phyloP scores from a whole-genome alignment of 2,113 vertebrate genomes.

The Psilopogon haemacephalus region DNA sequence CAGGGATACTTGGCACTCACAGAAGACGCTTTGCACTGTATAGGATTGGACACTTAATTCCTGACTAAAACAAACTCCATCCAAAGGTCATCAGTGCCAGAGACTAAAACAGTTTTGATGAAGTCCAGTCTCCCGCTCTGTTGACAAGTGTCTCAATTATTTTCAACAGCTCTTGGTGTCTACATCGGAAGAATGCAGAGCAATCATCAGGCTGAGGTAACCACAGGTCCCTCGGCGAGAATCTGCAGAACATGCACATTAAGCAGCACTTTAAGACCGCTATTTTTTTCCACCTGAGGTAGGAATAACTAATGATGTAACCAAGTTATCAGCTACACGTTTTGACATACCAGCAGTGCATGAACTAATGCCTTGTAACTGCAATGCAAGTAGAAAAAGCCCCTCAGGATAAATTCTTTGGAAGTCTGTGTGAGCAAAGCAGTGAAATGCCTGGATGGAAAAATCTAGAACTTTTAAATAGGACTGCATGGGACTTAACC shows the following conservation, averaged over 20 bases:
- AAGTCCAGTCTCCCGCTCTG: conserved; percentile 84
- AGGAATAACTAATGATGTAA: conserved; percentile 88
- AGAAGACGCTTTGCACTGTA: conserved; percentile 55
- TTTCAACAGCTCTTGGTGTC: conserved; percentile 94
- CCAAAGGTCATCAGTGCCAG: conserved; percentile 86
- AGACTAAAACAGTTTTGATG: conserved; percentile 89
- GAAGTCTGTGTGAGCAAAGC: conserved; percentile 51
- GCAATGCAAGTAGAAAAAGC: conserved; percentile 28
- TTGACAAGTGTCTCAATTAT: conserved; percentile 95
- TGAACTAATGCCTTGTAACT: conserved; percentile 64
- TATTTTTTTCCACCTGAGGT: conserved; percentile 72
- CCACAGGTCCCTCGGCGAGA: conserved; percentile 76
- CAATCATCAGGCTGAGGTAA: conserved; percentile 82
- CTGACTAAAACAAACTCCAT: conserved; percentile 83
- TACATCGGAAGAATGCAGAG: conserved; percentile 89
- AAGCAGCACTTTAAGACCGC: conserved; percentile 70
- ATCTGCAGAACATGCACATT: conserved; percentile 64
- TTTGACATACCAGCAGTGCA: conserved; percentile 78
- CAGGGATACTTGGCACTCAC: conserved; percentile 2
- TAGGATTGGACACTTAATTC: conserved; percentile 74
- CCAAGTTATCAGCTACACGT: conserved; percentile 75
- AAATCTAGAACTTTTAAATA: conserved; percentile 63
- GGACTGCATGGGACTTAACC: neutral
- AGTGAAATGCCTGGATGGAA: conserved; percentile 65
- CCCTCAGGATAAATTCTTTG: conserved; percentile 61